Evolutionary conservation across 2,888 invertebrate genomes (phyloP).

Genomic region (Megaustenia siamemsis): DNA sequence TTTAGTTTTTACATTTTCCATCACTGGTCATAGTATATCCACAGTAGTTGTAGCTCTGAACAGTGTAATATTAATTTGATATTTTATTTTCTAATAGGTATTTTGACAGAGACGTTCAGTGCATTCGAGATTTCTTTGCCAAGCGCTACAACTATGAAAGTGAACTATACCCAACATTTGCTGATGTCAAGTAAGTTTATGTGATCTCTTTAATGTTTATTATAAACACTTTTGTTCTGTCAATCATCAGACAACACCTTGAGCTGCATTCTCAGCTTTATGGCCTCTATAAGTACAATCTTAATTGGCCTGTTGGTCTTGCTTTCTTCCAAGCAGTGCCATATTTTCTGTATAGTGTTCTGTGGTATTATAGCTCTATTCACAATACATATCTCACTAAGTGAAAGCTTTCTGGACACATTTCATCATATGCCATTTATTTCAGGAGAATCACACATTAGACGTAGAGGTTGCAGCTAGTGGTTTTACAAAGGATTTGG

Average conservation of each 20-base stretch:
- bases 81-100: slow-evolving; percentile 83
- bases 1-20: too few relatives aligned
- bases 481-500: slow-evolving; percentile 91
- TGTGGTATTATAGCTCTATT: background rate
- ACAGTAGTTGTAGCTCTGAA: too few relatives aligned
- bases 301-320: too few relatives aligned
- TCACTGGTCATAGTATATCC: too few relatives aligned
- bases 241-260: too few relatives aligned
- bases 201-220: too few relatives aligned
- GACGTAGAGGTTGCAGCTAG: slow-evolving; percentile 95
- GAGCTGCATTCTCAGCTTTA: too few relatives aligned
- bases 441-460: slow-evolving; percentile 87
- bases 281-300: too few relatives aligned
- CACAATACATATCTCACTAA: background rate
- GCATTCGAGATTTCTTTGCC: slow-evolving; percentile 93
- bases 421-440: slow-evolving; percentile 38
- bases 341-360: too few relatives aligned
- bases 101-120: slow-evolving; percentile 96
- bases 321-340: too few relatives aligned
- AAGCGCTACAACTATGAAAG: slow-evolving; percentile 94
- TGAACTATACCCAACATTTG: slow-evolving; percentile 82
- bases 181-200: slow-evolving; percentile 78
- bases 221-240: too few relatives aligned
- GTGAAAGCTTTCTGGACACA: background rate
- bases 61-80: too few relatives aligned